These are phyloP conservation scores for Anodontia alba DNA, from an alignment of 2,888 invertebrate species.

Conservation along the genomic window DNA sequence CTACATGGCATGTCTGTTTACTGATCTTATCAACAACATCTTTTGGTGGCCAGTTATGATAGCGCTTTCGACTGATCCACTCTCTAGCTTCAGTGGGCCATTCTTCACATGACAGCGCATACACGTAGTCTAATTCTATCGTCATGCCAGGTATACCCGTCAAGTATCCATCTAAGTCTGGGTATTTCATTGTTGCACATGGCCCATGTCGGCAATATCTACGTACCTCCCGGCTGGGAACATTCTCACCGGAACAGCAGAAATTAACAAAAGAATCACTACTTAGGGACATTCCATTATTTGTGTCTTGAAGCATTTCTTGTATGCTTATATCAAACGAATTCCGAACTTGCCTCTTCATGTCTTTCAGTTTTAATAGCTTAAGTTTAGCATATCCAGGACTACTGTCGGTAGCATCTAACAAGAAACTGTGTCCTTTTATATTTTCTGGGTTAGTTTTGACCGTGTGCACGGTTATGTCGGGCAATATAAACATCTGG, in stretches of 20 bases:
- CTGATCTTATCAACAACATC: slow-evolving; percentile 13
- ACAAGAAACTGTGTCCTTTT: not conserved
- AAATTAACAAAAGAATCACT: slow-evolving; percentile 19
- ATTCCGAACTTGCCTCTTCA: too few relatives aligned
- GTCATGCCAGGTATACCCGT: not conserved
- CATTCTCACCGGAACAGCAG: not conserved
- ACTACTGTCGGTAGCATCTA: not conserved
- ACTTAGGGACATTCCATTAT: not conserved
- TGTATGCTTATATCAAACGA: too few relatives aligned
- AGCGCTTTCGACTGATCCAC: slow-evolving; percentile 21
- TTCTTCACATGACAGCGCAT: slow-evolving; percentile 16
- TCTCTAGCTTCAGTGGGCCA: slow-evolving; percentile 28
- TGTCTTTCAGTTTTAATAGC: not conserved
- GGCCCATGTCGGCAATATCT: not conserved
- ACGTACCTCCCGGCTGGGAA: too few relatives aligned
- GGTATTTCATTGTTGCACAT: too few relatives aligned
- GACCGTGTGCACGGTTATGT: too few relatives aligned
- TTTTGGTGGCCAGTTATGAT: slow-evolving; percentile 27
- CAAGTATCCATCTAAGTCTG: not conserved
- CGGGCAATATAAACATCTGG: not conserved
- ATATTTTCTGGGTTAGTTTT: not conserved
- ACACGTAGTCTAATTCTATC: not conserved
- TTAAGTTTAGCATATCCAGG: slow-evolving; percentile 23
- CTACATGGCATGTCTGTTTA: slow-evolving; percentile 19
- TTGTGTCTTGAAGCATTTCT: not conserved